Evolutionary conservation across 2,797 vertebrate species (phyloP), one percentile per base, ranked within the genome.

Genomic region (Coracias cyanogaster): DNA sequence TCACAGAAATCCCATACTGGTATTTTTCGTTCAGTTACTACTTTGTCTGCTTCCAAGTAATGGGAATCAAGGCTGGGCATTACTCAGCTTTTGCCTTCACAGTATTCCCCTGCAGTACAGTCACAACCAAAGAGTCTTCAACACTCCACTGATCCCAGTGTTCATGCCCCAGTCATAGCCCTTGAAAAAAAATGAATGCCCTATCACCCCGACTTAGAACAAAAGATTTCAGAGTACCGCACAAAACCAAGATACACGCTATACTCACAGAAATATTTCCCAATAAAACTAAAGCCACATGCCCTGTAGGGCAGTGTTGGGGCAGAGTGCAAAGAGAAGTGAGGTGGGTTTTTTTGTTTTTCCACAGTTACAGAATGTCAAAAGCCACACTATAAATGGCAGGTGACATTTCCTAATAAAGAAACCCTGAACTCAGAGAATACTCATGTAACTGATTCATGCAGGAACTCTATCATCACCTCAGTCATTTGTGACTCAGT

Each of bases 281-380:
- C 26, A 54, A 28, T 74, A 87, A 80, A 92, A 84, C 82, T 69
- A 93, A 92, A 25, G 5, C 13, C 37, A 51, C 24, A 22, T 76
- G 11, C 22, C 12, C 62, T 29, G 9, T 5, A 81, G 20, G 9
- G 21, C 15, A 69, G 28, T 4, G 37, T 6, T 31, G 25, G 28
- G 45, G n/a, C 0, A 2, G 3, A 26, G 24, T 17, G 4, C 14
- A 6, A 43, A 43, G 16, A 28, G 22, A 29, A 7, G 31, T 10
- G 11, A 60, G 26, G 12, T 43, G 19, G 29, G 0, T 0, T 12
- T 54, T 57, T 9, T 65, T 45, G 65, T 43, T 55, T 79, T 94
- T 72, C 55, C 52, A 43, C 7, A 58, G 29, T 41, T 82, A 82
- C 11, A 37, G 51, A 73, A 84, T 26, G n/a, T 77, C 81, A 86